These are phyloP conservation scores for Stomorhina lunata DNA, from an alignment of 2,888 invertebrate genomes.

Conservation along the genomic window DNA sequence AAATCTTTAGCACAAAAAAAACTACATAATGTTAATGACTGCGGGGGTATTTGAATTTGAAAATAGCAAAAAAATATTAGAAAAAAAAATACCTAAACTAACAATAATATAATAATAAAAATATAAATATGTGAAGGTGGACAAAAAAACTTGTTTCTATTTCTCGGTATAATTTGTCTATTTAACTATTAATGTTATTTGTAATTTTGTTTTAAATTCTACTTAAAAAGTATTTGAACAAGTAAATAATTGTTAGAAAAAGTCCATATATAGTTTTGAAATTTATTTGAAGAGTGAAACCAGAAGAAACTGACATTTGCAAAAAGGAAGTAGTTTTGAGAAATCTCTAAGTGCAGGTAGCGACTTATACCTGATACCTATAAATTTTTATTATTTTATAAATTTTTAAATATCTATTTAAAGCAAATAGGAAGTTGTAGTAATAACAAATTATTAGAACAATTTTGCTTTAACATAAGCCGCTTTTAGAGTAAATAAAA, in stretches of 20 bases:
- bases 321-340: too few relatives aligned
- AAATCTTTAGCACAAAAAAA: neutral
- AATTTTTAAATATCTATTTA: neutral
- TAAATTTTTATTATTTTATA: neutral
- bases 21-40: conserved; percentile 21
- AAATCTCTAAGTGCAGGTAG: too few relatives aligned
- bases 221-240: neutral
- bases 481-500: too few relatives aligned
- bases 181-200: neutral
- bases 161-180: neutral
- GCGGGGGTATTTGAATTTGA: conserved; percentile 46
- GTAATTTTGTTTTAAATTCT: neutral
- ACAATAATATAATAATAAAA: too few relatives aligned
- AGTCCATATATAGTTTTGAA: neutral
- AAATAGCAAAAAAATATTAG: neutral
- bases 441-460: too few relatives aligned
- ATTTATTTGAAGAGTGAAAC: neutral
- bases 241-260: neutral
- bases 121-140: conserved; percentile 61
- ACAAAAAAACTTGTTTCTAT: conserved; percentile 52
- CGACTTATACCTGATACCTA: too few relatives aligned
- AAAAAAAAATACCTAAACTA: neutral
- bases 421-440: conserved; percentile 8
- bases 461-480: too few relatives aligned
- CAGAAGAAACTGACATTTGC: too few relatives aligned